A percentile compares a stretch with the other conserved stretches of the same genome.
Evolutionary conservation across 2,113 vertebrate species (phyloP).

Genomic region (Bathybates hornii): DNA sequence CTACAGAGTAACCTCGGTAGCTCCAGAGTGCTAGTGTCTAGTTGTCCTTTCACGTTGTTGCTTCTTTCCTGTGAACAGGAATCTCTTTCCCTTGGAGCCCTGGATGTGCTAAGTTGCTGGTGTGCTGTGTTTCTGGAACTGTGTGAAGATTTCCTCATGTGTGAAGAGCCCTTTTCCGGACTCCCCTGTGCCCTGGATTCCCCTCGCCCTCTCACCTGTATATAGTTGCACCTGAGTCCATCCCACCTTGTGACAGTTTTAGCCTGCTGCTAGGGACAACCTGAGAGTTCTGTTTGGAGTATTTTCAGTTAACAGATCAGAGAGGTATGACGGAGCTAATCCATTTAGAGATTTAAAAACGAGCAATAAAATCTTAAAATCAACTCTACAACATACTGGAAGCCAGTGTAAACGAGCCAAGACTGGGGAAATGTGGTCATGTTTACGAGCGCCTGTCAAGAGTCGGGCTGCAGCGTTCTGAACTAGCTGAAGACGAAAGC

Average conservation of each 20-base stretch:
- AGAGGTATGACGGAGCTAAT: neutral
- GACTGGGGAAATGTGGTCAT: neutral
- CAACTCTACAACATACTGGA: neutral
- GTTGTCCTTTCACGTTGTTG: neutral
- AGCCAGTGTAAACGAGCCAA: neutral
- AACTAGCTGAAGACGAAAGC: neutral
- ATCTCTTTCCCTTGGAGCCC: neutral
- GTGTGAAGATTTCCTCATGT: neutral
- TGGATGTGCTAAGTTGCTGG: neutral
- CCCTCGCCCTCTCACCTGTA: neutral
- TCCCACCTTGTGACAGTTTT: neutral
- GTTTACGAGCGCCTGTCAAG: neutral
- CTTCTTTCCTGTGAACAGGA: neutral
- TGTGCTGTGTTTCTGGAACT: neutral
- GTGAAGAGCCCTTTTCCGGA: neutral
- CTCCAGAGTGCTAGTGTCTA: neutral
- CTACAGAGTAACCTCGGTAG: neutral
- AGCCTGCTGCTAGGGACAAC: neutral
- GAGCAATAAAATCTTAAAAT: neutral
- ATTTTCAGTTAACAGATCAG: neutral
- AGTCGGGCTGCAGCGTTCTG: neutral
- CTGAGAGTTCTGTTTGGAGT: neutral
- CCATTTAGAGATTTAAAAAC: neutral
- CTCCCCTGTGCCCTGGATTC: neutral
- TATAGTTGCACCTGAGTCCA: neutral